Conservation (phyloP, 2,888 invertebrate genomes). For the Brachylomia viminalis region DNA sequence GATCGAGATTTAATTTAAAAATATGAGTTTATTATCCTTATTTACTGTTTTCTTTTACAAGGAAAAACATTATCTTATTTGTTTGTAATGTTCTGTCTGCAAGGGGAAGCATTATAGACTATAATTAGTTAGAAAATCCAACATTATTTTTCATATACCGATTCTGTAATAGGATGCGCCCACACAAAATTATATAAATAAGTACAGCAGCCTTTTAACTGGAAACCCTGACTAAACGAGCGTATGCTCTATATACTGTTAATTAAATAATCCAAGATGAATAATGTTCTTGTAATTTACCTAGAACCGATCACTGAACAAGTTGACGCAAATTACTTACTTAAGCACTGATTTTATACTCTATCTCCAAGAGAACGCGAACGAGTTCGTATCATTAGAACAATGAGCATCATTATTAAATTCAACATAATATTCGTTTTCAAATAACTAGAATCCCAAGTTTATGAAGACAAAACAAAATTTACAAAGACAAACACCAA, state of each 20-base stretch:
- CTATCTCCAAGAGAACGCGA: not conserved
- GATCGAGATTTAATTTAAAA: slow-evolving; percentile 59
- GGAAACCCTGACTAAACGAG: not conserved
- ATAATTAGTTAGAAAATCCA: slow-evolving; percentile 43
- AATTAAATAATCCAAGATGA: not conserved
- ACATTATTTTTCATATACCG: slow-evolving; percentile 22
- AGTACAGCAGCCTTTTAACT: slow-evolving; percentile 2
- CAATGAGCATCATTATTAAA: slow-evolving; percentile 17
- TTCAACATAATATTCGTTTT: slow-evolving; percentile 40
- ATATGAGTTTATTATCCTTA: slow-evolving; percentile 59
- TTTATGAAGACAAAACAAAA: slow-evolving; percentile 54
- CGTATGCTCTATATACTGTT: not conserved
- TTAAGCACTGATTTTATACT: slow-evolving; percentile 9
- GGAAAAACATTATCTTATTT: slow-evolving; percentile 39
- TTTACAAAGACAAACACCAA: slow-evolving; percentile 53
- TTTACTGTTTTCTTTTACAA: slow-evolving; percentile 49
- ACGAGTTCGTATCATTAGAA: slow-evolving; percentile 4
- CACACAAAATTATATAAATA: slow-evolving; percentile 15
- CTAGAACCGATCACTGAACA: slow-evolving; percentile 13
- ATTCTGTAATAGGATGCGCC: slow-evolving; percentile 13
- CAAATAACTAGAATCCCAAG: slow-evolving; percentile 42
- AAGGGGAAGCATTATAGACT: slow-evolving; percentile 25
- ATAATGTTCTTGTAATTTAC: not conserved
- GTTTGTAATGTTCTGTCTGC: slow-evolving; percentile 31
- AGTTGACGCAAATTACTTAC: not conserved